Base-by-base conservation (phyloP, 2,113 vertebrate species). In the Australoheros scitulus region DNA sequence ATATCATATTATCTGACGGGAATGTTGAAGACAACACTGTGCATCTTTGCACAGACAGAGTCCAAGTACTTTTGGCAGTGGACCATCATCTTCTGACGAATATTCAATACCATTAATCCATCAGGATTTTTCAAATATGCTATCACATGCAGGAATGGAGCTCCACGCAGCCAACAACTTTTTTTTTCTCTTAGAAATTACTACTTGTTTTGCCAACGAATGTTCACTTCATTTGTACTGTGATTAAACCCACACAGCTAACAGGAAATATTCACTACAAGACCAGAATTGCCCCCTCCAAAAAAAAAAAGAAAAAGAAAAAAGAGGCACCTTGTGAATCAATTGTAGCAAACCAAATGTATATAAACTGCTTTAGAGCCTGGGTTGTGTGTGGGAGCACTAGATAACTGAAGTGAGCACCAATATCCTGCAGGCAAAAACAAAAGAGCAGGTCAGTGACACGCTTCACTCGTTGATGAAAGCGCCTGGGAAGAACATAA, bases 61-160 rank as follows among this genome's bases (percentile, higher is more conserved):
- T 87, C 82, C 87, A 89, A 80, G 59, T 52, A 15, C 13, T 52
- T 22, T 80, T 92, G 92, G 91, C 91, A 85, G 55, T 84, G 57
- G 86, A 93, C 90, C 93, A 93, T 95, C 89, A 91, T 87, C 38
- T 86, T 79, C 70, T 88, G 76, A 68, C 80, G 89, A 68, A 82
- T 76, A 75, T 20, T 85, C 68, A 78, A 11, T 50, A 83, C 43
- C 64, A 90, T 92, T 91, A 91, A 94, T 91, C 92, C 76, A 79
- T 92, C 84, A 88, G 59, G 59, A 84, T 79, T 74, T 85, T 81
- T 85, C 14, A 11, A 79, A 63, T 50, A 63, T 61, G 70, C 56
- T 79, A 55, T 82, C 41, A 17, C 34, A 74, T 79, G 26, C 82
- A 87, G 82, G 82, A 90, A 90, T n/a, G 36, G 24, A 61, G 47